Percentiles rank a stretch among this genome's conserved stretches.
These are phyloP conservation scores for Ecliptopera silaceata DNA, from an alignment of 2,888 invertebrate genomes.

Conservation along the genomic window DNA sequence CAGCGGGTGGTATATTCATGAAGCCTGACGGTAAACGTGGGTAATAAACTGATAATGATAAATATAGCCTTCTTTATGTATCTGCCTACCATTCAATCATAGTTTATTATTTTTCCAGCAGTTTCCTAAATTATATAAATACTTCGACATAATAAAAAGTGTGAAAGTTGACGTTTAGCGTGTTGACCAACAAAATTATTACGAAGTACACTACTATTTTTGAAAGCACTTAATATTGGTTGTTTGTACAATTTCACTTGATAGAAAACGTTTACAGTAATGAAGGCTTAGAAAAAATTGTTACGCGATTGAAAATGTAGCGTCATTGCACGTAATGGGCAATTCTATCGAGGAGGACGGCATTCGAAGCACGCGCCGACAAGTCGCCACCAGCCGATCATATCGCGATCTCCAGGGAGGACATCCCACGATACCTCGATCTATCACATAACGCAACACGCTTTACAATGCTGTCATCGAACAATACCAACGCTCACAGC, in stretches of 20 bases:
- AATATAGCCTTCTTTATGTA: constrained; percentile 2
- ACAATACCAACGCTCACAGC: constrained; percentile 44
- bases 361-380: constrained; percentile 79
- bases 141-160: constrained; percentile 32
- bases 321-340: constrained; percentile 79
- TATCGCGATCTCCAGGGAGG: constrained; percentile 75
- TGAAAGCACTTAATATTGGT: constrained; percentile 54
- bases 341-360: constrained; percentile 62
- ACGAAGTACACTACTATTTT: constrained; percentile 43
- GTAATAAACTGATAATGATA: constrained; percentile 34
- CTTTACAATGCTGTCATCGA: constrained; percentile 54
- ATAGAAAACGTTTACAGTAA: constrained; percentile 75
- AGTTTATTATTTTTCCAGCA: neutral
- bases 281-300: constrained; percentile 67
- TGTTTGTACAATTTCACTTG: constrained; percentile 69
- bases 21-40: constrained; percentile 26
- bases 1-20: constrained; percentile 45
- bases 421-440: constrained; percentile 47
- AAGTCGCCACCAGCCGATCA: constrained; percentile 66
- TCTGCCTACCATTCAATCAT: neutral
- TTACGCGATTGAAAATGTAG: constrained; percentile 63
- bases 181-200: constrained; percentile 28
- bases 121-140: neutral
- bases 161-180: constrained; percentile 36
- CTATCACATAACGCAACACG: constrained; percentile 43